Evolutionary conservation across 2,888 invertebrate genomes (phyloP), one percentile per base, ranked within the genome.

Genomic region (Actias luna): DNA sequence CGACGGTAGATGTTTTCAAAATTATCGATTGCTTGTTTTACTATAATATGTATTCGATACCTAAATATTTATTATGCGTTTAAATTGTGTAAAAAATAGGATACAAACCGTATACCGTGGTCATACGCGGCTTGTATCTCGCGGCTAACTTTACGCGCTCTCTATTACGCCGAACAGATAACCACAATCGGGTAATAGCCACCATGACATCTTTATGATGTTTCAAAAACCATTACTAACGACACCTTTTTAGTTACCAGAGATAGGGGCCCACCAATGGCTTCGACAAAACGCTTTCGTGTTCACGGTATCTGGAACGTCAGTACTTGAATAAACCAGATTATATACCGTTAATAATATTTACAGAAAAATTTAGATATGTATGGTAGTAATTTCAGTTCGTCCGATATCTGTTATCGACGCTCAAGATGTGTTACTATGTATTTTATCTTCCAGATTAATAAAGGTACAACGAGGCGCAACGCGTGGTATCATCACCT

Each of bases 161-260:
- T 50, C 64, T 64, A 62, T 64, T 64, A 64, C 62, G 62, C 65
- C 73, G 75, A 73, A 64, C 76, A 70, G 92, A 92, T 92, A 92
- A 74, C 82, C 77, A 83, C 88, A 92, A 92, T 92, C 92, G 74
- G 83, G 85, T 89, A 90, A 91, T 87, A 88, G 89, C 84, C 82
- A 69, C 77, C 74, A 73, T 91, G 92, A 92, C 92, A 92, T 92
- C 92, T 92, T 92, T 92, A 92, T 92, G 92, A 92, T 87, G 92
- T 86, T 85, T 88, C 88, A 87, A 87, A 91, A 85, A 87, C 90
- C 92, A 92, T 92, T 90, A 92, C 89, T 88, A 90, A 91, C 90
- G 92, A 92, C 92, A 92, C 92, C 92, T 90, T 92, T 90, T 92
- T 92, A 92, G 92, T 92, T 92, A 92, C 89, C 79, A 69, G 83